Percentiles rank a stretch among this genome's conserved stretches.
Evolutionary conservation across 2,888 invertebrate genomes (phyloP).

Genomic region (Argyresthia goedartella): DNA sequence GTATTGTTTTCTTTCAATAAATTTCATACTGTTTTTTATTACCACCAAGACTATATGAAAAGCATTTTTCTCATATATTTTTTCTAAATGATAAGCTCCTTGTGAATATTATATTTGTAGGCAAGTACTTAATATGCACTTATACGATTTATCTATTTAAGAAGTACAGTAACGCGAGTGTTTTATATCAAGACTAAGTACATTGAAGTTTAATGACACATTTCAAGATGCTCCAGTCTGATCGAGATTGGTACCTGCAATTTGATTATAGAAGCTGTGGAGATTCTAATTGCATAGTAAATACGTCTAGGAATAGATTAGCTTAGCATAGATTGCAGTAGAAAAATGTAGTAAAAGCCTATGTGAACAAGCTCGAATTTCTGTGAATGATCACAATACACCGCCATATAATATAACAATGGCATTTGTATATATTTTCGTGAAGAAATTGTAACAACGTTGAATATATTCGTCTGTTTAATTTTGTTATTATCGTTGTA

Average conservation of each 20-base stretch:
- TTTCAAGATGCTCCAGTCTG: no score
- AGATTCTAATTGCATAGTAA: no score
- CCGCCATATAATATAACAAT: background rate
- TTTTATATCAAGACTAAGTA: background rate
- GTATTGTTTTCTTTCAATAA: no score
- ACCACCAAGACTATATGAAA: no score
- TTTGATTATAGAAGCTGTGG: no score
- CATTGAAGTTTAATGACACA: no score
- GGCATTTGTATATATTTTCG: background rate
- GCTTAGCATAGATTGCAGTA: slow-evolving; percentile 45
- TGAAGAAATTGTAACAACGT: background rate
- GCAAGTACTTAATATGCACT: background rate
- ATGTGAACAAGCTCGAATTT: slow-evolving; percentile 61
- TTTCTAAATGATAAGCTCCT: slow-evolving; percentile 63
- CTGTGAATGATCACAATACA: slow-evolving; percentile 24
- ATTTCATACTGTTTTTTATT: no score
- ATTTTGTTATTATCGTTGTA: slow-evolving; percentile 5
- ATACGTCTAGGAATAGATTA: slow-evolving; percentile 30
- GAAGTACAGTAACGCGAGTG: background rate
- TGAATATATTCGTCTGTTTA: background rate
- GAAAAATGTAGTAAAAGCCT: slow-evolving; percentile 57
- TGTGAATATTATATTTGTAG: slow-evolving; percentile 15
- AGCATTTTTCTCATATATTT: slow-evolving; percentile 14
- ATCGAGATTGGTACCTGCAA: no score
- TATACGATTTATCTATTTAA: background rate